Conservation (phyloP, 2,888 invertebrate genomes). For the Hylaea fasciaria region DNA sequence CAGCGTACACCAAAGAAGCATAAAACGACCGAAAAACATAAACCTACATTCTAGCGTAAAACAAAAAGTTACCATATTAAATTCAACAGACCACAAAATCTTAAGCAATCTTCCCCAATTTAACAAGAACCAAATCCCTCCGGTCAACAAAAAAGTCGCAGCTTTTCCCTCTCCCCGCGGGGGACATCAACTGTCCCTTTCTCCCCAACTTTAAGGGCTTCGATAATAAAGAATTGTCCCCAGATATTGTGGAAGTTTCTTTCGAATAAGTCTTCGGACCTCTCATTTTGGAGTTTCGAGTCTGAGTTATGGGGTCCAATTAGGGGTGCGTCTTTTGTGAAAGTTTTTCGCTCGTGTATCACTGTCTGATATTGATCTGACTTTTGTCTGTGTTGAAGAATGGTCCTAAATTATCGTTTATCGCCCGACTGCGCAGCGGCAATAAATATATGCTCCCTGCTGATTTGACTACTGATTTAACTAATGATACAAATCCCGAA, state of each 20-base stretch:
- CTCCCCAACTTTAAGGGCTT: conserved; percentile 21
- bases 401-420: neutral
- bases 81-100: too few relatives aligned
- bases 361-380: conserved; percentile 14
- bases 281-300: conserved; percentile 17
- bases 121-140: neutral
- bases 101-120: too few relatives aligned
- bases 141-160: neutral
- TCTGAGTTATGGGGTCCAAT: conserved; percentile 27
- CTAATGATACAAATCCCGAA: too few relatives aligned
- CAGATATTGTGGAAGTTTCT: conserved; percentile 27
- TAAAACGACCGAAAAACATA: too few relatives aligned
- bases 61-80: too few relatives aligned
- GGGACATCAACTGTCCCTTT: conserved; percentile 4
- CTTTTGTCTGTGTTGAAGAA: conserved; percentile 1
- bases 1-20: too few relatives aligned
- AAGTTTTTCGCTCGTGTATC: conserved; percentile 16
- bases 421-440: neutral
- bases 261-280: conserved; percentile 19
- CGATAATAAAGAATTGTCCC: conserved; percentile 33
- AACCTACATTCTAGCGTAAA: too few relatives aligned
- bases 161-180: neutral
- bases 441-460: neutral
- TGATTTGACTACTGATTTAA: too few relatives aligned
- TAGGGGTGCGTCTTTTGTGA: conserved; percentile 20